Evolutionary conservation across 1,140 invertebrate species (phyloP).

Genomic region (Macrocentrus cingulum): DNA sequence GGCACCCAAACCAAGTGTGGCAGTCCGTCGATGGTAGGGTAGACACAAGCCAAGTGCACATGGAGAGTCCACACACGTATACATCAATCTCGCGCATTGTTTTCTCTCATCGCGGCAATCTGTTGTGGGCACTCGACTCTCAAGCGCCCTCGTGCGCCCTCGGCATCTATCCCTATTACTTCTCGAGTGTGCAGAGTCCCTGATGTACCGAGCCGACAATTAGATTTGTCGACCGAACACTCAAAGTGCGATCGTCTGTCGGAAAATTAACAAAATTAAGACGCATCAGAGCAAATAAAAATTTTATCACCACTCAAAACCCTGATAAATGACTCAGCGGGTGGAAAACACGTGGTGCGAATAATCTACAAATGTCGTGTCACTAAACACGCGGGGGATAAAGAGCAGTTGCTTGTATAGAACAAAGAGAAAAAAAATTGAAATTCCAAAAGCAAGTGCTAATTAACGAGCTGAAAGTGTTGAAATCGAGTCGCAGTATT

Average conservation of each 20-base stretch:
- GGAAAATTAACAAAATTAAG: too few species aligned
- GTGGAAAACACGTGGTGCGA: too few species aligned
- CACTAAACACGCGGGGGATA: slow-evolving; percentile 37
- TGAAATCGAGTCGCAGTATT: slow-evolving; percentile 53
- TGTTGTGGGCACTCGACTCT: slow-evolving; percentile 51
- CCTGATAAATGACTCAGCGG: too few species aligned
- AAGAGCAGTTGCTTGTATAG: slow-evolving; percentile 5
- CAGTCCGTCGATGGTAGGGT: too few species aligned
- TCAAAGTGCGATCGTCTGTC: slow-evolving; percentile 7
- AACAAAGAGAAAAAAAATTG: slow-evolving; percentile 35
- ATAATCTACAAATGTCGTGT: too few species aligned
- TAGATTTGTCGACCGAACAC: slow-evolving; percentile 49
- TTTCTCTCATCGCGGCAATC: slow-evolving; percentile 52
- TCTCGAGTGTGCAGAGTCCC: slow-evolving; percentile 48
- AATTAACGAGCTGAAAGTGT: slow-evolving; percentile 51
- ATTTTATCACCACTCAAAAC: too few species aligned
- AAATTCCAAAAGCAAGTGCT: too few species aligned
- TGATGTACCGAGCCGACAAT: too few species aligned
- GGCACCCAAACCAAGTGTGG: too few species aligned
- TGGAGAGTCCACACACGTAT: too few species aligned
- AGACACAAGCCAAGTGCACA: too few species aligned
- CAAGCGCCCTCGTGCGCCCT: slow-evolving; percentile 40
- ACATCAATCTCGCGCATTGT: slow-evolving; percentile 17
- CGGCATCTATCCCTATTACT: slow-evolving; percentile 22
- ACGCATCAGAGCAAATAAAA: too few species aligned